phyloP scores from a whole-genome alignment of 2,113 vertebrate genomes.

The Catharus minimus region DNA sequence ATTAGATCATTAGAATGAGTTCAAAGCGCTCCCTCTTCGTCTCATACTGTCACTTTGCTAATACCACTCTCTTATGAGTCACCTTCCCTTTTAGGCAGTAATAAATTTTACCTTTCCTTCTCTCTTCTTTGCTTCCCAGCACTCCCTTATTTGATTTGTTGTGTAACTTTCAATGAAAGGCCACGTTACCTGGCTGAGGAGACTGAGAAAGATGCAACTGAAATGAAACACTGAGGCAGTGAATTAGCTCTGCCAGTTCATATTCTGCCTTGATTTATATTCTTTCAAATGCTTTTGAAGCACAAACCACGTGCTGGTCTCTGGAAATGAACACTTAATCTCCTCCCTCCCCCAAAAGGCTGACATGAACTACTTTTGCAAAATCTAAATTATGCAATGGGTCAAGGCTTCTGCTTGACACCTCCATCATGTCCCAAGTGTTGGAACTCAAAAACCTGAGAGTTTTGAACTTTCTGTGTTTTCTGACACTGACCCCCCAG shows the following conservation, averaged over 20 bases:
- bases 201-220: slow-evolving; percentile 31
- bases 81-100: slow-evolving; percentile 68
- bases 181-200: slow-evolving; percentile 52
- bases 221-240: slow-evolving; percentile 44
- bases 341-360: neutral
- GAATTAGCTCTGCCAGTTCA: slow-evolving; percentile 43
- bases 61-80: slow-evolving; percentile 67
- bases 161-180: slow-evolving; percentile 66
- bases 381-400: slow-evolving; percentile 60
- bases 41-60: slow-evolving; percentile 58
- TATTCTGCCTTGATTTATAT: slow-evolving; percentile 67
- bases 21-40: slow-evolving; percentile 30
- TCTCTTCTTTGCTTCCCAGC: neutral
- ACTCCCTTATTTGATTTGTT: slow-evolving; percentile 58
- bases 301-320: slow-evolving; percentile 18
- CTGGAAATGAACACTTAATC: slow-evolving; percentile 53
- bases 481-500: no score
- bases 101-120: slow-evolving; percentile 57
- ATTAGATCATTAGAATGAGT: slow-evolving; percentile 71
- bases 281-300: slow-evolving; percentile 46
- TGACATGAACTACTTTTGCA: slow-evolving; percentile 34
- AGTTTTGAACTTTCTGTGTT: no score
- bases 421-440: neutral
- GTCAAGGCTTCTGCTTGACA: neutral
- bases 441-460: no score